These are phyloP conservation scores for Drosophila parvula DNA, from an alignment of 1,140 invertebrate species.

Conservation along the genomic window DNA sequence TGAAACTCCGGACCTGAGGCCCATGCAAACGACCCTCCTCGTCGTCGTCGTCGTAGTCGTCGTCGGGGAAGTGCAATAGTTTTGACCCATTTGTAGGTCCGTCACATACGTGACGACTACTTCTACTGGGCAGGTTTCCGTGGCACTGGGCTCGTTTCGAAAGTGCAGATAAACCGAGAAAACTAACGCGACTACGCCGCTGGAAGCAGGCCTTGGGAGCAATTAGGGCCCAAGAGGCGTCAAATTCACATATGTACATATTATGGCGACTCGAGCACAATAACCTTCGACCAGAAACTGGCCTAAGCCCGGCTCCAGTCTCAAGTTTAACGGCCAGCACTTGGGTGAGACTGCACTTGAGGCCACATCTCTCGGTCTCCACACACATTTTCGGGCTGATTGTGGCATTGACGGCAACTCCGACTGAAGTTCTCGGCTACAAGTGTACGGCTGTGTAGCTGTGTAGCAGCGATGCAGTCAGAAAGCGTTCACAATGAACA, in stretches of 20 bases:
- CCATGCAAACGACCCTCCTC: slow-evolving; percentile 51
- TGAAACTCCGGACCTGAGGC: slow-evolving; percentile 50
- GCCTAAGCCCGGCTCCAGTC: slow-evolving; percentile 13
- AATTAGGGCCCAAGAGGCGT: slow-evolving; percentile 54
- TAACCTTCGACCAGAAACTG: slow-evolving; percentile 38
- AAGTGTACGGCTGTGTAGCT: slow-evolving; percentile 13
- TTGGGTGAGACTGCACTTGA: slow-evolving; percentile 39
- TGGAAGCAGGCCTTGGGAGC: slow-evolving; percentile 38
- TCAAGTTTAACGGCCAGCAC: slow-evolving; percentile 41
- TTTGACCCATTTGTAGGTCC: slow-evolving; percentile 60
- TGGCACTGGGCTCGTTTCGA: slow-evolving; percentile 29
- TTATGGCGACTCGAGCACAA: slow-evolving; percentile 2
- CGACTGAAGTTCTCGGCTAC: slow-evolving; percentile 49
- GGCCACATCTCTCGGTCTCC: slow-evolving; percentile 18
- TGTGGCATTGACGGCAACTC: slow-evolving; percentile 71
- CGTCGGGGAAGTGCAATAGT: slow-evolving; percentile 58
- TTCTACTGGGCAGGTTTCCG: slow-evolving; percentile 21
- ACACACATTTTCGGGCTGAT: slow-evolving; percentile 58
- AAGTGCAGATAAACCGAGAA: slow-evolving; percentile 40
- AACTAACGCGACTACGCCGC: slow-evolving; percentile 19
- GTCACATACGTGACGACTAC: slow-evolving; percentile 33
- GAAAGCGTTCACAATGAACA: slow-evolving; percentile 66
- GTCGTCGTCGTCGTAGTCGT: background rate
- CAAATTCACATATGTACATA: slow-evolving; percentile 33
- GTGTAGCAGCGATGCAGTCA: slow-evolving; percentile 31